These are phyloP conservation scores for Brachionus rubens DNA, from an alignment of 1,140 invertebrate species.

Conservation along the genomic window DNA sequence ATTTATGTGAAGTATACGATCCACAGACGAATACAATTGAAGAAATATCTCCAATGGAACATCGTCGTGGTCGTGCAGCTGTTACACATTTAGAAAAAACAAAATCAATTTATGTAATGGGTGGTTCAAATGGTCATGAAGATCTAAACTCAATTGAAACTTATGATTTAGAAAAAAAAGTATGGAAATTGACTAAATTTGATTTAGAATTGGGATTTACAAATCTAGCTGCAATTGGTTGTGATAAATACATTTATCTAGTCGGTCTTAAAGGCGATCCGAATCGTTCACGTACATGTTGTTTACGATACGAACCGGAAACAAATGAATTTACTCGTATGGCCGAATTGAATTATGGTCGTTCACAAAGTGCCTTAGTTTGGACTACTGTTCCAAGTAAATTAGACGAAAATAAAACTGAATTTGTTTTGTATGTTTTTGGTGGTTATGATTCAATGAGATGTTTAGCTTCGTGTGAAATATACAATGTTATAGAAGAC, in stretches of 20 bases:
- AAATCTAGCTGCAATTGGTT: slow-evolving; percentile 27
- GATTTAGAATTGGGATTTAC: slow-evolving; percentile 36
- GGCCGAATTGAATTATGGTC: slow-evolving; percentile 1
- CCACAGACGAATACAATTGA: slow-evolving; percentile 70
- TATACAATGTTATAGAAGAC: slow-evolving; percentile 14
- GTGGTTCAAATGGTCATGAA: slow-evolving; percentile 42
- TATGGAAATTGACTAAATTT: slow-evolving; percentile 6
- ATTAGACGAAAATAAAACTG: neutral
- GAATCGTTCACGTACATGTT: slow-evolving; percentile 10
- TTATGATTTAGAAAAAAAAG: slow-evolving; percentile 15
- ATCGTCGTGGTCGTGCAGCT: slow-evolving; percentile 67
- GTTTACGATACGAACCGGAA: slow-evolving; percentile 22
- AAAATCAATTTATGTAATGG: slow-evolving; percentile 41
- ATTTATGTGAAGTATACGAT: slow-evolving; percentile 72
- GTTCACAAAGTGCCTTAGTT: slow-evolving; percentile 9
- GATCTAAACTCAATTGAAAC: slow-evolving; percentile 35
- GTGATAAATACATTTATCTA: slow-evolving; percentile 33
- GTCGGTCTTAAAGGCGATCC: slow-evolving; percentile 27
- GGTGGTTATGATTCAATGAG: slow-evolving; percentile 33
- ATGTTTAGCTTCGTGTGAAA: slow-evolving; percentile 30
- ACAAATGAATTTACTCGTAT: slow-evolving; percentile 10
- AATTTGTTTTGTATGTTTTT: slow-evolving; percentile 40
- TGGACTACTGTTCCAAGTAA: neutral
- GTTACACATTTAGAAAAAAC: slow-evolving; percentile 6
- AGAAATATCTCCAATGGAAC: slow-evolving; percentile 68